These are phyloP conservation scores for Alligator mississippiensis DNA, from an alignment of 2,113 vertebrate genomes.

Conservation along the genomic window DNA sequence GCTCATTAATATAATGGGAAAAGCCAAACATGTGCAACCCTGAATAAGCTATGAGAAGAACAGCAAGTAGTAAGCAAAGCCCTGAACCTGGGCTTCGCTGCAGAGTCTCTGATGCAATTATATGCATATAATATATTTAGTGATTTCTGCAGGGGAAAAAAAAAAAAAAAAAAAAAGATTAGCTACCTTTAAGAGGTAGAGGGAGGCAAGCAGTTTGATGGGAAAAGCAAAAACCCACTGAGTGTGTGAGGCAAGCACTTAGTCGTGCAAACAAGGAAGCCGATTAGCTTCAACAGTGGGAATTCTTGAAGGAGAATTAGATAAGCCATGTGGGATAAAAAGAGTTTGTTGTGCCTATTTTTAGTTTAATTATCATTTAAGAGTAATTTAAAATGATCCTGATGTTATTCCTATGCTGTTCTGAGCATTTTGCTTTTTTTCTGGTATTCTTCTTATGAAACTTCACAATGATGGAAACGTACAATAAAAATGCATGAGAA, in stretches of 20 bases:
- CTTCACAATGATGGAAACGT: neutral
- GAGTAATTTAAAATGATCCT: neutral
- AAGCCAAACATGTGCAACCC: neutral
- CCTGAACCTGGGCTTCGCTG: rapidly evolving
- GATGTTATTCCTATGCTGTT: neutral
- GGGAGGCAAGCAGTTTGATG: neutral
- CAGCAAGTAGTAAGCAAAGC: neutral
- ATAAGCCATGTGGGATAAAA: neutral
- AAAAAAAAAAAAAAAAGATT: rapidly evolving
- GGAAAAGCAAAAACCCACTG: neutral
- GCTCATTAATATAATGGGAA: neutral
- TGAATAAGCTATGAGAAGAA: neutral
- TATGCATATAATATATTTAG: neutral
- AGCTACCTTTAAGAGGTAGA: neutral
- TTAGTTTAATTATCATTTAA: neutral
- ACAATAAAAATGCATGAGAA: rapidly evolving
- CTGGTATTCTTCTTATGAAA: neutral
- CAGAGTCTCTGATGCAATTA: rapidly evolving
- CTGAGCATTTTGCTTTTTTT: neutral
- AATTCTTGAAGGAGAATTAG: neutral
- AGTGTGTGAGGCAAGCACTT: neutral
- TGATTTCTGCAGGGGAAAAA: rapidly evolving
- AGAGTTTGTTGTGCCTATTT: neutral
- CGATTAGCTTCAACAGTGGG: neutral
- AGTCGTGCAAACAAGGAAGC: neutral